Base-by-base conservation (phyloP, 1,140 invertebrate genomes). In the Harpegnathos saltator region DNA sequence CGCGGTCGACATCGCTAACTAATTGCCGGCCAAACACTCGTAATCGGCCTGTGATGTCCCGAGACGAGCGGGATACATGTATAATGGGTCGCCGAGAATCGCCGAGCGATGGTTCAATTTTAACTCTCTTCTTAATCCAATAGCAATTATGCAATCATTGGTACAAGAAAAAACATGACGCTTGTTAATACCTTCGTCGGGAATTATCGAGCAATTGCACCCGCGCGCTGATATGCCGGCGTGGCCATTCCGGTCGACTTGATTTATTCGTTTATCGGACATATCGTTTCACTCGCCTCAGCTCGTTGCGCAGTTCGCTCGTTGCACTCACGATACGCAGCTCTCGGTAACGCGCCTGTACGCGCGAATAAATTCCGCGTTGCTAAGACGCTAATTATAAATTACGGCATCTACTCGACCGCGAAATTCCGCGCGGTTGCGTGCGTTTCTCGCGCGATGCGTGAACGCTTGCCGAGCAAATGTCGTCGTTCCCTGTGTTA, bases 381-480 rank as follows among this genome's bases (percentile, higher is more conserved):
- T 52, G 22, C 19, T 50, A 44, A 54, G 22, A 74, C 48, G 26
- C 22, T 74, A 82, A 74, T 74, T 82, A 54, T 44, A 19, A 73
- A 62, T 73, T 74, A 74, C 12, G 9, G 7, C 17, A 29, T 22
- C 15, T 38, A 38, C 61, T 61, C 19, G 58, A 44, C 48, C 56
- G 56, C 69, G n/a, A 50, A 73, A 81, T 81, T 61, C 56, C 38
- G 29, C 24, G 44, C 26, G 62, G 50, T 71, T 29, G 17, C 24
- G 52, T 33, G 38, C 19, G 22, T 59, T 48, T 59, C 15, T 15
- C 19, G 38, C 54, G 52, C 38, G 4, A 22, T 38, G 59, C 33
- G 15, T 33, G 24, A 22, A n/a, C n/a, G n/a, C n/a, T n/a, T 17
- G 66, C 52, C 9, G 54, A 48, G 38, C 7, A 82, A 82, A 61